phyloP scores from a whole-genome alignment of 2,888 invertebrate genomes.

The Gymnoscelis rufifasciata region DNA sequence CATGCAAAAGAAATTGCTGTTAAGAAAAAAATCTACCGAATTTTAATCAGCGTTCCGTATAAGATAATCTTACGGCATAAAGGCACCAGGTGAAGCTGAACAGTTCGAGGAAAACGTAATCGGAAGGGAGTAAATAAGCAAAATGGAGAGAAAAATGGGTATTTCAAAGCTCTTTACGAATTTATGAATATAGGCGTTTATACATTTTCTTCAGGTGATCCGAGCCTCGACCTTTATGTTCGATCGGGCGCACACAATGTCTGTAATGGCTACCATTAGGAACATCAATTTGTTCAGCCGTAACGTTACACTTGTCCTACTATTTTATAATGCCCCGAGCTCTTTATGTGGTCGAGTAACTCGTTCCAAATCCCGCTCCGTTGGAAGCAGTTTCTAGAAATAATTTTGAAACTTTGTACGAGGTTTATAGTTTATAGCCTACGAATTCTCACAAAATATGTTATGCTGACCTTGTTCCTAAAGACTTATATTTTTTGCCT shows the following conservation, averaged over 20 bases:
- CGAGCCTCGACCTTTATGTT: conserved; percentile 55
- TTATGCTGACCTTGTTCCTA: no score
- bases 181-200: conserved; percentile 57
- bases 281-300: conserved; percentile 64
- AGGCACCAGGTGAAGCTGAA: conserved; percentile 31
- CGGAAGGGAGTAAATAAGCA: conserved; percentile 43
- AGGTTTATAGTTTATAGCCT: no score
- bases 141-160: conserved; percentile 39
- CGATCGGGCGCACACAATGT: conserved; percentile 67
- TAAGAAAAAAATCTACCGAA: conserved; percentile 38
- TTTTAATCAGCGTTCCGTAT: conserved; percentile 45
- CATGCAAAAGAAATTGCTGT: conserved; percentile 38
- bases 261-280: conserved; percentile 67
- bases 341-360: conserved; percentile 4
- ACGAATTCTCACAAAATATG: no score
- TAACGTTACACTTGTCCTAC: conserved; percentile 61
- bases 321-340: conserved; percentile 34
- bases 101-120: conserved; percentile 35
- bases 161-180: conserved; percentile 47
- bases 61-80: conserved; percentile 23
- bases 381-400: neutral
- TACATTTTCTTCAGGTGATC: conserved; percentile 54
- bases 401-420: neutral
- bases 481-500: no score
- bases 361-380: neutral